Percentiles rank a stretch among this genome's conserved stretches.
These are phyloP conservation scores for Stenoptilia bipunctidactyla DNA, from an alignment of 2,888 invertebrate genomes.

Conservation along the genomic window DNA sequence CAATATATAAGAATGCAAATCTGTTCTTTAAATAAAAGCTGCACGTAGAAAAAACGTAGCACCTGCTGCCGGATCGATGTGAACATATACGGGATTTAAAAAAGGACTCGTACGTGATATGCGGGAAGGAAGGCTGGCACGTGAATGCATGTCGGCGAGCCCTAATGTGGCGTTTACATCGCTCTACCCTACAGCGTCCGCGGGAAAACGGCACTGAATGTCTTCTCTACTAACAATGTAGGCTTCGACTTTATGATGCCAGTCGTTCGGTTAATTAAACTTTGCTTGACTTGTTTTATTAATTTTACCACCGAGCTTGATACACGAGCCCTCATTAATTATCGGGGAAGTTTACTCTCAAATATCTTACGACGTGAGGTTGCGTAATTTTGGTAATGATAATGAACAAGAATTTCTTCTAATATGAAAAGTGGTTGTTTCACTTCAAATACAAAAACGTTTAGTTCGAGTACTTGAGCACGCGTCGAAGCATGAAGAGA, in stretches of 20 bases:
- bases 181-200: neutral
- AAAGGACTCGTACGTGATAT: slow-evolving; percentile 25
- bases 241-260: neutral
- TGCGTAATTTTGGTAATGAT: neutral
- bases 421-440: neutral
- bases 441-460: neutral
- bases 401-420: neutral
- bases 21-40: neutral
- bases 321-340: neutral
- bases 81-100: slow-evolving; percentile 28
- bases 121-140: slow-evolving; percentile 7
- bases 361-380: neutral
- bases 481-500: neutral
- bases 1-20: neutral
- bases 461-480: slow-evolving; percentile 1
- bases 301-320: neutral
- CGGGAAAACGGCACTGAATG: neutral
- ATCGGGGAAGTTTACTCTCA: neutral
- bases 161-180: too few species aligned
- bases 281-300: neutral
- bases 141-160: neutral
- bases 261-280: neutral
- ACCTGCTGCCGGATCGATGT: slow-evolving; percentile 30
- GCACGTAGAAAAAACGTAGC: slow-evolving; percentile 12
- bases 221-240: neutral